phyloP scores from a whole-genome alignment of 2,113 vertebrate species.

The Lynx canadensis region DNA sequence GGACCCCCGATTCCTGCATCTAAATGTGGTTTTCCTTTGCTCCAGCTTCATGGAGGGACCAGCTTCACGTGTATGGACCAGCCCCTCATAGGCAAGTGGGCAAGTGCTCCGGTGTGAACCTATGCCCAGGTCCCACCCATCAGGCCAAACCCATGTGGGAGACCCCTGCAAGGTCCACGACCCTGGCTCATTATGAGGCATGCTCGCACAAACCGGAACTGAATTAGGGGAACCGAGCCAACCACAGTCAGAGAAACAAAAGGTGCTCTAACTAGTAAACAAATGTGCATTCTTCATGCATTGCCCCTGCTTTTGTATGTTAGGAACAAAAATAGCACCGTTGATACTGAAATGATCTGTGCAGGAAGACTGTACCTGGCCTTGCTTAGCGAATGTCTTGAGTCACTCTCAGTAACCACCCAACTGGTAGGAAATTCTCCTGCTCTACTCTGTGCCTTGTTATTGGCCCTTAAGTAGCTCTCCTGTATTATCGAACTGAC shows the following conservation, averaged over 20 bases:
- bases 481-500: conserved; percentile 20
- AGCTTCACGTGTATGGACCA: not conserved
- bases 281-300: not conserved
- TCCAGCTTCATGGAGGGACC: not conserved
- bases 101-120: not conserved
- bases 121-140: fast-evolving
- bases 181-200: not conserved
- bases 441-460: conserved; percentile 30
- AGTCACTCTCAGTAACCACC: not conserved
- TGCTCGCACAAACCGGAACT: not conserved
- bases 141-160: fast-evolving
- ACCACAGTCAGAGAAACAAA: not conserved
- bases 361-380: not conserved
- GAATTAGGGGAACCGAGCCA: not conserved
- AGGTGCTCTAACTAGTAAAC: not conserved
- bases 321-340: not conserved
- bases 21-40: not conserved
- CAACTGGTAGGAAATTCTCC: not conserved
- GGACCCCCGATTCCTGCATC: fast-evolving
- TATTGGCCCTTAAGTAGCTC: conserved; percentile 50
- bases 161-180: too few relatives aligned
- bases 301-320: not conserved
- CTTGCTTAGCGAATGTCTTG: not conserved
- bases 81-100: not conserved
- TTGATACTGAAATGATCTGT: not conserved